phyloP scores from a whole-genome alignment of 2,797 vertebrate species.

The Pipistrellus kuhlii region DNA sequence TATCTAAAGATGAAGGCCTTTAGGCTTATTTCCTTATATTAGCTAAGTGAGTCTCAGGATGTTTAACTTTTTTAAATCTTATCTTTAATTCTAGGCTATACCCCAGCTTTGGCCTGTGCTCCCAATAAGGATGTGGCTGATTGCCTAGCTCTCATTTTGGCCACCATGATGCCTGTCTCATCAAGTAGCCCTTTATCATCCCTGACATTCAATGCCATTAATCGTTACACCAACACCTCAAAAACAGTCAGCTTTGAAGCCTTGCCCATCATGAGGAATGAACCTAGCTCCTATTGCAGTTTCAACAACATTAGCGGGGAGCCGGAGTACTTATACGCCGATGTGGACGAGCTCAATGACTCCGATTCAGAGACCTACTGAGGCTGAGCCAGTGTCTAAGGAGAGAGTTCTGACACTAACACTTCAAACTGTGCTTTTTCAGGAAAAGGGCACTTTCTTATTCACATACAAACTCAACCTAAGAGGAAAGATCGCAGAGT shows the following conservation, averaged over 20 bases:
- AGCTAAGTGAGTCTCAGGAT: not conserved
- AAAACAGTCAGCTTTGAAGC: slow-evolving; percentile 97
- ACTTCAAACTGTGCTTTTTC: slow-evolving; percentile 82
- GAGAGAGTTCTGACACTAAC: slow-evolving; percentile 65
- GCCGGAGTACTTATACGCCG: slow-evolving; percentile 92
- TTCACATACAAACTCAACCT: slow-evolving; percentile 74
- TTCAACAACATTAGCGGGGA: slow-evolving; percentile 97
- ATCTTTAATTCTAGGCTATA: slow-evolving; percentile 92
- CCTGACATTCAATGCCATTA: slow-evolving; percentile 95
- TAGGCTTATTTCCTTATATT: not conserved
- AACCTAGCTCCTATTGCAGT: slow-evolving; percentile 96
- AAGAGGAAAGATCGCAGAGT: slow-evolving; percentile 78
- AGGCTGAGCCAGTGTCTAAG: slow-evolving; percentile 78
- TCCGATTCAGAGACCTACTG: slow-evolving; percentile 98
- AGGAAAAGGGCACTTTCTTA: slow-evolving; percentile 75
- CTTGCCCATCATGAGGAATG: slow-evolving; percentile 92
- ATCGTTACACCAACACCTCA: slow-evolving; percentile 96
- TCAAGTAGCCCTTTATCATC: slow-evolving; percentile 92
- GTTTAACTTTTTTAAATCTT: slow-evolving; percentile 58
- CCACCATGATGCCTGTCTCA: slow-evolving; percentile 99
- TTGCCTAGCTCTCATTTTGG: slow-evolving; percentile 98
- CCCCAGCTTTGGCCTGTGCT: slow-evolving; percentile 97
- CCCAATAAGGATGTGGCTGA: slow-evolving; percentile 99
- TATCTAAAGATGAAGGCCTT: slow-evolving; percentile 44
- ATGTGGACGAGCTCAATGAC: slow-evolving; percentile 97